These are phyloP conservation scores for Cotesia typhae DNA, from an alignment of 1,140 invertebrate genomes.

Conservation along the genomic window DNA sequence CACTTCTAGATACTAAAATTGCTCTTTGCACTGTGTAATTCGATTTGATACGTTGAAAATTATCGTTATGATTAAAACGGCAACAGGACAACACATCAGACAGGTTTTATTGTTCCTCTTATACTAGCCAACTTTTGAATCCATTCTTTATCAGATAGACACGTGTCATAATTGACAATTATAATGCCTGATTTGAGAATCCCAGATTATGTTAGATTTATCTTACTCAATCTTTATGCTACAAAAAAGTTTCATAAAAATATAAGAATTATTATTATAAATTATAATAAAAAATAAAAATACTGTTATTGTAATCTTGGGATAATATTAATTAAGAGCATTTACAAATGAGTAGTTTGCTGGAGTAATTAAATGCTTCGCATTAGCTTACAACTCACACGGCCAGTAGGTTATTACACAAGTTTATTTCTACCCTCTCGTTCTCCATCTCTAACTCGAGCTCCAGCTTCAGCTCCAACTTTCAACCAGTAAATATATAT, in stretches of 20 bases:
- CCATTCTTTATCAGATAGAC: slow-evolving; percentile 26
- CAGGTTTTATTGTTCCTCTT: slow-evolving; percentile 41
- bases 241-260: no score
- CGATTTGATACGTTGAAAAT: slow-evolving; percentile 57
- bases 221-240: no score
- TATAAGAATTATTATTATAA: no score
- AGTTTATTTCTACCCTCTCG: slow-evolving; percentile 4
- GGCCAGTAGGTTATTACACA: slow-evolving; percentile 4
- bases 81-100: slow-evolving; percentile 17
- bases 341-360: background rate
- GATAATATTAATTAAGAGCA: slow-evolving; percentile 7
- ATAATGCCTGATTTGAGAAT: slow-evolving; percentile 62
- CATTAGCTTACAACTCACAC: slow-evolving; percentile 1
- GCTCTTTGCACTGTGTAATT: slow-evolving; percentile 39
- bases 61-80: slow-evolving; percentile 49
- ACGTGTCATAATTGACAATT: slow-evolving; percentile 58
- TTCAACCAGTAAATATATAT: background rate
- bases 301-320: background rate
- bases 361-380: background rate
- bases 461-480: background rate
- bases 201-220: no score
- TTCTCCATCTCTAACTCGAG: background rate
- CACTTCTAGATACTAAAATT: slow-evolving; percentile 19
- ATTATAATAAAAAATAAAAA: no score
- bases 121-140: no score